Percentiles rank a stretch among this genome's conserved stretches.
Evolutionary conservation across 2,113 vertebrate species (phyloP).

Genomic region (Cebus imitator): DNA sequence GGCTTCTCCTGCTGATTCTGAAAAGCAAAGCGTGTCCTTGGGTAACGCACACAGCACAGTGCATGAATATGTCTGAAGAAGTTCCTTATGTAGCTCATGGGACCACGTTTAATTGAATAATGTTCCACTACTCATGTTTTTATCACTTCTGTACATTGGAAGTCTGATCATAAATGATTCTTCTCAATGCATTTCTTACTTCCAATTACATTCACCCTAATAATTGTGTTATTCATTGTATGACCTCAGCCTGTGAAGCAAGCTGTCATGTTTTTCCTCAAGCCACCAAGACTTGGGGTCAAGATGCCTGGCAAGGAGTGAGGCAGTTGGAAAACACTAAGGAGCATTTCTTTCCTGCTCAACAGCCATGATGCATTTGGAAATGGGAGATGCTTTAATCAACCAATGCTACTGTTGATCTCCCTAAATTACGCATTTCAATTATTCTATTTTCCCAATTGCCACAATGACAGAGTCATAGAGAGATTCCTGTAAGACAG

Average conservation of each 20-base stretch:
- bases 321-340: slow-evolving; percentile 21
- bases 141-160: accelerated
- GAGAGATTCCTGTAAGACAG: background rate
- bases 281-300: slow-evolving; percentile 56
- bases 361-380: background rate
- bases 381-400: background rate
- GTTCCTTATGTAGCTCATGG: background rate
- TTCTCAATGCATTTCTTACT: background rate
- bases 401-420: background rate
- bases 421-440: background rate
- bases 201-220: slow-evolving; percentile 4
- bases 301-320: slow-evolving; percentile 39
- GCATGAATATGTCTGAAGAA: accelerated
- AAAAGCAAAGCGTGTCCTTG: too few relatives aligned
- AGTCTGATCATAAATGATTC: background rate
- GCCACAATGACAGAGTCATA: accelerated
- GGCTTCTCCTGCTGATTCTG: background rate
- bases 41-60: background rate
- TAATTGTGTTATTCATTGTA: slow-evolving; percentile 42
- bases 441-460: background rate
- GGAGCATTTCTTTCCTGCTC: background rate
- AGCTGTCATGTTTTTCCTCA: slow-evolving; percentile 66
- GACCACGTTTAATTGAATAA: accelerated
- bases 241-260: slow-evolving; percentile 28
- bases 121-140: background rate